Percentiles rank a stretch among this genome's conserved stretches.
Evolutionary conservation across 2,888 invertebrate species (phyloP).

Genomic region (Agriopis leucophaearia): DNA sequence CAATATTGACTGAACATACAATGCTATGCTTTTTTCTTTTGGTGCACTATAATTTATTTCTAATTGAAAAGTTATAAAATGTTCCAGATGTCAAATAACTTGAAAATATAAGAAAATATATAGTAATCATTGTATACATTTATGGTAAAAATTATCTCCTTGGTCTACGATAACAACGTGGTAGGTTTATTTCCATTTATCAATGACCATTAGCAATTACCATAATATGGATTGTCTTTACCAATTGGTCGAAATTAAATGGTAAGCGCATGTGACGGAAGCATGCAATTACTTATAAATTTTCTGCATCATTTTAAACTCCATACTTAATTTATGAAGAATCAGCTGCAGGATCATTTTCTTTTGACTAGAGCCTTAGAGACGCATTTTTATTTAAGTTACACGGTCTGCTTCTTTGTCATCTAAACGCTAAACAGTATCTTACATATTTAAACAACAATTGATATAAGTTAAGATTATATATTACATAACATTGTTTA

Average conservation of each 20-base stretch:
- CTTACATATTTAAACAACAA: neutral
- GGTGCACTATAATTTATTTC: neutral
- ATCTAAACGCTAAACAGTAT: neutral
- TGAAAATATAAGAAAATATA: neutral
- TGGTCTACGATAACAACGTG: slow-evolving; percentile 4
- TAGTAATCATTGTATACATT: neutral
- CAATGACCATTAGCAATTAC: slow-evolving; percentile 41
- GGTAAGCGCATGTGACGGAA: slow-evolving; percentile 56
- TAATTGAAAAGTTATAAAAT: no score
- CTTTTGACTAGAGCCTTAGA: no score
- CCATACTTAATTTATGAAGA: no score
- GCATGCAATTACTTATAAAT: slow-evolving; percentile 39
- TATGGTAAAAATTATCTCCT: neutral
- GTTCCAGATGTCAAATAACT: neutral
- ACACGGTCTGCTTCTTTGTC: neutral
- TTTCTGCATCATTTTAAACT: slow-evolving; percentile 37
- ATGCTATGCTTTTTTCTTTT: neutral
- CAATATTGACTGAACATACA: neutral
- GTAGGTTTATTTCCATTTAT: slow-evolving; percentile 2
- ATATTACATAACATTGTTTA: slow-evolving; percentile 13
- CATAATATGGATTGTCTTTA: slow-evolving; percentile 50
- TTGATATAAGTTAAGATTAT: slow-evolving; percentile 2
- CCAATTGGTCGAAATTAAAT: slow-evolving; percentile 70
- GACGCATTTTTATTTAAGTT: no score
- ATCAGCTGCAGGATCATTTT: no score